These are phyloP conservation scores for Squalus acanthias DNA, from an alignment of 2,797 vertebrate genomes.

Conservation along the genomic window DNA sequence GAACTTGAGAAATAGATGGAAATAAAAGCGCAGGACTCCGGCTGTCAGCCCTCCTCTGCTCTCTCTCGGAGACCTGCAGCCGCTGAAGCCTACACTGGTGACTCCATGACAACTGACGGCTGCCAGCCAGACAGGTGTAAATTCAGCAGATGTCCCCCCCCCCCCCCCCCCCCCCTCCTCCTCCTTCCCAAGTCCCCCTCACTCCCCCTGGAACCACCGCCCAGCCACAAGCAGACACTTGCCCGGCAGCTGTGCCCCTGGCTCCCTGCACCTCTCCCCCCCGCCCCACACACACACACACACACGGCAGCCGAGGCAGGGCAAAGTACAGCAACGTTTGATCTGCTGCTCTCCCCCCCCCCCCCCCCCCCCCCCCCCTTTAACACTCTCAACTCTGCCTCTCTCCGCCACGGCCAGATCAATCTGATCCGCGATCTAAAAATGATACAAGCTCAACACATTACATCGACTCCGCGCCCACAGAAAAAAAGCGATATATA, in stretches of 20 bases:
- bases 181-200: neutral
- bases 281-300: neutral
- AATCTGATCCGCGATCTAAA: neutral
- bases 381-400: neutral
- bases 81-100: neutral
- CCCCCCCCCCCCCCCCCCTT: neutral
- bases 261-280: neutral
- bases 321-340: neutral
- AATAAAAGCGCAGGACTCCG: neutral
- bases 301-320: neutral
- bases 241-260: neutral
- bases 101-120: conserved; percentile 26
- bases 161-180: neutral
- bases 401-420: neutral
- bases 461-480: neutral
- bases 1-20: conserved; percentile 8
- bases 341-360: neutral
- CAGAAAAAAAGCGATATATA: neutral
- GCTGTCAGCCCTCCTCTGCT: neutral
- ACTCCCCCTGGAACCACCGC: neutral
- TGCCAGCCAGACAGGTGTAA: neutral
- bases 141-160: conserved; percentile 16
- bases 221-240: neutral
- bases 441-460: neutral
- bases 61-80: neutral